A percentile compares a stretch with the other conserved stretches of the same genome.
phyloP scores from a whole-genome alignment of 2,113 vertebrate genomes.

The Mobula birostris region DNA sequence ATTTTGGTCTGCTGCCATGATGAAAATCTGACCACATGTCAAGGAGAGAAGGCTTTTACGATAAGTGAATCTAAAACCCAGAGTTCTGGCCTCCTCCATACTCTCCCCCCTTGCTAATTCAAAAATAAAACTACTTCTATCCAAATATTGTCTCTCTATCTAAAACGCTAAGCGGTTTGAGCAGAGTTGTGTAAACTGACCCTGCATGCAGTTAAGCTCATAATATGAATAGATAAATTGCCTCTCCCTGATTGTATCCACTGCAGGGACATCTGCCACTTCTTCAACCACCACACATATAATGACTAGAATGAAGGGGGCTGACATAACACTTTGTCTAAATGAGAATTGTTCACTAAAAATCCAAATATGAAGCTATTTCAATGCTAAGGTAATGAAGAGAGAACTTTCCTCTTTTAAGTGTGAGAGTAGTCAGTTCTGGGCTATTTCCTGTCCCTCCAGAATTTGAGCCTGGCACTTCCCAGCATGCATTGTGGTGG shows the following conservation, averaged over 20 bases:
- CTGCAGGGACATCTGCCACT: background rate
- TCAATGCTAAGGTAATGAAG: too few relatives aligned
- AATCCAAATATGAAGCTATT: too few relatives aligned
- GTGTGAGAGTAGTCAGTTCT: too few relatives aligned
- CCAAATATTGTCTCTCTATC: background rate
- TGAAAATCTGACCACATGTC: background rate
- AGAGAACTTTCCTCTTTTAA: too few relatives aligned
- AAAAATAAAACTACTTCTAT: background rate
- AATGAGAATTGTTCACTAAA: too few relatives aligned
- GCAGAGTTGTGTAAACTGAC: background rate
- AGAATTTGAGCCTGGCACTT: too few relatives aligned
- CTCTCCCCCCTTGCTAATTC: background rate
- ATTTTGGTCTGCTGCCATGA: background rate
- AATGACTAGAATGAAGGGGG: background rate
- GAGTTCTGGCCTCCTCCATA: background rate
- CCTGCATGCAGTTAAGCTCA: background rate
- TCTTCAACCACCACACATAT: background rate
- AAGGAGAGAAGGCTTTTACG: background rate
- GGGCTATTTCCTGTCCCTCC: too few relatives aligned
- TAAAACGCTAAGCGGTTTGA: background rate
- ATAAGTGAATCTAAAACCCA: background rate
- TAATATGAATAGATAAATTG: background rate
- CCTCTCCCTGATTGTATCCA: background rate
- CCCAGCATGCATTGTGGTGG: too few relatives aligned
- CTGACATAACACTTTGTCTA: background rate